Evolutionary conservation across 1,140 invertebrate genomes (phyloP).

Genomic region (Galendromus occidentalis): DNA sequence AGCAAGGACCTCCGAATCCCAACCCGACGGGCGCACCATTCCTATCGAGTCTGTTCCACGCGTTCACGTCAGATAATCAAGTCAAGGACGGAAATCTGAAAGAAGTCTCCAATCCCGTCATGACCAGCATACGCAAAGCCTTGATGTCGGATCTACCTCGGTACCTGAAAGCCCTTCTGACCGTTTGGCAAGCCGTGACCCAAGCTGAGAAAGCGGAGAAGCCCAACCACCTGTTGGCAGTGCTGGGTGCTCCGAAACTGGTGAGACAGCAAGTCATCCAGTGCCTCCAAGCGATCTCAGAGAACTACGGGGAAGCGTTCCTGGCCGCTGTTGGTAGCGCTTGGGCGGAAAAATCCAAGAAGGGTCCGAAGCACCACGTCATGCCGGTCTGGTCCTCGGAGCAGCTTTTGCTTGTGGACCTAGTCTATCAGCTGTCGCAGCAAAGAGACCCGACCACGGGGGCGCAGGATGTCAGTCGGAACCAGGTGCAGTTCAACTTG

Average conservation of each 20-base stretch:
- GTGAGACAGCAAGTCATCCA: slow-evolving; percentile 59
- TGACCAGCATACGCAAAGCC: slow-evolving; percentile 34
- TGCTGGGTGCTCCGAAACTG: slow-evolving; percentile 28
- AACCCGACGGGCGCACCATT: slow-evolving; percentile 35
- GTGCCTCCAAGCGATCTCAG: slow-evolving; percentile 63
- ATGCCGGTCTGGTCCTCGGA: slow-evolving; percentile 44
- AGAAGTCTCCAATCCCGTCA: slow-evolving; percentile 19
- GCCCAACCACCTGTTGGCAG: neutral
- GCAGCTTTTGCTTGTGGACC: slow-evolving; percentile 53
- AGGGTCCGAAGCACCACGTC: slow-evolving; percentile 22
- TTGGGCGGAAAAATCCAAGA: slow-evolving; percentile 51
- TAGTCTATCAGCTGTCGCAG: slow-evolving; percentile 32
- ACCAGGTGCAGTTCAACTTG: neutral
- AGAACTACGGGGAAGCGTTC: slow-evolving; percentile 61
- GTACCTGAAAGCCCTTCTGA: slow-evolving; percentile 53
- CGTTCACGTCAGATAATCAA: slow-evolving; percentile 40
- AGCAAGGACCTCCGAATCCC: neutral
- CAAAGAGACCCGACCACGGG: slow-evolving; percentile 10
- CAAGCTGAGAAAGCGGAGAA: slow-evolving; percentile 31
- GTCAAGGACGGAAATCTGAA: slow-evolving; percentile 25
- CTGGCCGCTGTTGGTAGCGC: slow-evolving; percentile 65
- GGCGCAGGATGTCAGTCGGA: neutral
- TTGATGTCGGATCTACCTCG: slow-evolving; percentile 57
- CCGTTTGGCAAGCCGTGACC: slow-evolving; percentile 53
- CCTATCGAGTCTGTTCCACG: slow-evolving; percentile 59